Conservation (phyloP, 2,113 vertebrate species). For the Heliornis fulica region DNA sequence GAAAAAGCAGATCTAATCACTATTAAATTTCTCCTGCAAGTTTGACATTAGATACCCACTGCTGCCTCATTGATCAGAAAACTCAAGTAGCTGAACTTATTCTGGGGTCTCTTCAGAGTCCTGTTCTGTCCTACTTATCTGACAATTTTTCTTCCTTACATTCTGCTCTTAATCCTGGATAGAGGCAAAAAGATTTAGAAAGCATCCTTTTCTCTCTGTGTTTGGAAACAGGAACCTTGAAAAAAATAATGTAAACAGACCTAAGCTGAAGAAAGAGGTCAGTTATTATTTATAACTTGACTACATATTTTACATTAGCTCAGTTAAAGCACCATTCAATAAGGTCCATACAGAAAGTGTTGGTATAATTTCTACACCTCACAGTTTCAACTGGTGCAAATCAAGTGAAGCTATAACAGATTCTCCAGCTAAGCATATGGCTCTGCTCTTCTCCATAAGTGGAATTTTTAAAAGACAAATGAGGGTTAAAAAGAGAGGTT, state of each 20-base stretch:
- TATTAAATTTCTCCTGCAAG: neutral
- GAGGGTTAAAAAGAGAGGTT: neutral
- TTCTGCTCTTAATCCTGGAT: neutral
- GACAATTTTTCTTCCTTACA: neutral
- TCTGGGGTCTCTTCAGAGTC: neutral
- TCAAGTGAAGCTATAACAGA: accelerated
- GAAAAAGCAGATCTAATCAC: neutral
- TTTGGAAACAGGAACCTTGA: neutral
- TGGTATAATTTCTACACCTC: neutral
- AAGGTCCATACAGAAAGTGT: neutral
- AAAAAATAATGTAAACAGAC: neutral
- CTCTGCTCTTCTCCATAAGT: neutral
- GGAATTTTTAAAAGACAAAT: neutral
- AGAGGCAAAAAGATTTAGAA: neutral
- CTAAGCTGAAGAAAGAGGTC: neutral
- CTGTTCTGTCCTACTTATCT: neutral
- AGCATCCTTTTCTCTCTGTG: accelerated
- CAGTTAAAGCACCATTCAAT: neutral
- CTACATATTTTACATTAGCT: neutral
- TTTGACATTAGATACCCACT: neutral
- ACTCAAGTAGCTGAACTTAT: neutral
- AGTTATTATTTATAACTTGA: neutral
- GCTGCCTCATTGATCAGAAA: accelerated
- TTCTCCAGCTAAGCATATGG: neutral
- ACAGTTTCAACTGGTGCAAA: neutral